These are phyloP conservation scores for Spodoptera picta DNA, from an alignment of 2,888 invertebrate species.

Conservation along the genomic window DNA sequence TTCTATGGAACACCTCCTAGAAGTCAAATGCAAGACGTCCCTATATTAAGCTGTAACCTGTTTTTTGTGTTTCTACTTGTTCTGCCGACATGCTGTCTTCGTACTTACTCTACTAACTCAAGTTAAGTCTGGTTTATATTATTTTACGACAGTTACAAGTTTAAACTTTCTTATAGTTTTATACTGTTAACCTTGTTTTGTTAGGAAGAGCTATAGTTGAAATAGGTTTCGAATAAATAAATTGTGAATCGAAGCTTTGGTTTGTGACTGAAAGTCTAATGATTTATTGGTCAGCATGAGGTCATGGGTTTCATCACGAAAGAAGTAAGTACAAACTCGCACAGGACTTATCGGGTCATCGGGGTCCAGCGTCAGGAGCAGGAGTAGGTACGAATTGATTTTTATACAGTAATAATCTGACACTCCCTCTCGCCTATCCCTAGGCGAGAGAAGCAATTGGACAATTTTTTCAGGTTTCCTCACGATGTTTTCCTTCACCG, in stretches of 20 bases:
- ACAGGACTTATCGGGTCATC: no score
- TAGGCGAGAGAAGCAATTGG: no score
- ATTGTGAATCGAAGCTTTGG: background rate
- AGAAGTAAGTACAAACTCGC: no score
- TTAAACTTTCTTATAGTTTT: constrained; percentile 5
- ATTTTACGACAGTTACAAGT: constrained; percentile 11
- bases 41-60: constrained; percentile 19
- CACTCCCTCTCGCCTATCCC: no score
- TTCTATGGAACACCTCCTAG: background rate
- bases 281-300: no score
- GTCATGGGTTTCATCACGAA: no score
- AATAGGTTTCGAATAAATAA: background rate
- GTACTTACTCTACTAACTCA: constrained; percentile 3
- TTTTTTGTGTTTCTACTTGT: constrained; percentile 23
- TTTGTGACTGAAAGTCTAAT: background rate
- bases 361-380: no score
- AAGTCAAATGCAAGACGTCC: constrained; percentile 9
- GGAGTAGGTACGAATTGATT: no score
- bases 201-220: background rate
- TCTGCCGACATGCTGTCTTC: background rate
- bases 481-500: no score
- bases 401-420: no score
- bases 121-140: constrained; percentile 9
- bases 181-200: constrained; percentile 17
- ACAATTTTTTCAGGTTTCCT: no score